Evolutionary conservation across 2,888 invertebrate genomes (phyloP).

Genomic region (Encarsia formosa): DNA sequence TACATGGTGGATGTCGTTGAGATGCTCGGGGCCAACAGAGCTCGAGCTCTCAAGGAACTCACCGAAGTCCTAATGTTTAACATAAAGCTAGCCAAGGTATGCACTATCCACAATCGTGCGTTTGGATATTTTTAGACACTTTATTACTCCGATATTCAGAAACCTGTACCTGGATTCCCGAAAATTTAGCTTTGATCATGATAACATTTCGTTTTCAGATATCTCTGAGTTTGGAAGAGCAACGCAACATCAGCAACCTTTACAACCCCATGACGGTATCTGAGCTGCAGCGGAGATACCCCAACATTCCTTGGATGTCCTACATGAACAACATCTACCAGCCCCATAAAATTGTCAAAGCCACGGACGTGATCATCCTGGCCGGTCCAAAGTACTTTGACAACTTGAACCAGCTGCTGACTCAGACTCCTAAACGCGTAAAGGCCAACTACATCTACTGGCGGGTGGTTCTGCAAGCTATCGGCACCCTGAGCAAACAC

Average conservation of each 20-base stretch:
- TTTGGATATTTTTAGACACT: too few species aligned
- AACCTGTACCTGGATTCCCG: too few species aligned
- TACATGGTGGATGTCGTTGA: too few species aligned
- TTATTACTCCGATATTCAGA: too few species aligned
- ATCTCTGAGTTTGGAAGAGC: slow-evolving; percentile 65
- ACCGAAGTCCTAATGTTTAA: too few species aligned
- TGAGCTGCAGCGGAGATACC: slow-evolving; percentile 69
- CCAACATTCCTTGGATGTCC: slow-evolving; percentile 70
- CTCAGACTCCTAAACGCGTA: slow-evolving; percentile 26
- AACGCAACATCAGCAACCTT: slow-evolving; percentile 77
- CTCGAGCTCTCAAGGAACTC: too few species aligned
- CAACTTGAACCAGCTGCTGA: neutral
- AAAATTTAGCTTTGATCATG: too few species aligned
- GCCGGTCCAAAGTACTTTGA: slow-evolving; percentile 61
- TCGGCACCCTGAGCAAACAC: slow-evolving; percentile 43
- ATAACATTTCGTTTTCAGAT: too few species aligned
- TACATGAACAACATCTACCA: slow-evolving; percentile 77
- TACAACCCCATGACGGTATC: slow-evolving; percentile 81
- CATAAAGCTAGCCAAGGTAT: too few species aligned
- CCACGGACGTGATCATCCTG: slow-evolving; percentile 73
- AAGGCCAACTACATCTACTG: slow-evolving; percentile 56
- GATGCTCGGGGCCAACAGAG: too few species aligned
- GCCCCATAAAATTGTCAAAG: slow-evolving; percentile 57
- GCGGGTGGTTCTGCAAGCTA: slow-evolving; percentile 48
- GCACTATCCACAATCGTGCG: too few species aligned